These are phyloP conservation scores for Notothenia rossii DNA, from an alignment of 2,113 vertebrate species.

Conservation along the genomic window DNA sequence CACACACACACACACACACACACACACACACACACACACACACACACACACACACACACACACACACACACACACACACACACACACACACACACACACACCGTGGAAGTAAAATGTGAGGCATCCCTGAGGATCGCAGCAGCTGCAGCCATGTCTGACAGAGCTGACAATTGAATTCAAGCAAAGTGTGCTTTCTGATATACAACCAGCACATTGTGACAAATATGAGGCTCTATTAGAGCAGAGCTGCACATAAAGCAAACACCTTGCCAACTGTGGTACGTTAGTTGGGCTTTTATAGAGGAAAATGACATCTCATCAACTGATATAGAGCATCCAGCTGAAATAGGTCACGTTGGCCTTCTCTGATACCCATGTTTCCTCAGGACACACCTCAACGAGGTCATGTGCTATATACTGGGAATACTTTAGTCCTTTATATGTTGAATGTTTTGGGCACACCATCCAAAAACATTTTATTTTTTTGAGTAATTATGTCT, in stretches of 20 bases:
- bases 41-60: not conserved
- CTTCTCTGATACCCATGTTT: slow-evolving; percentile 9
- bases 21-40: not conserved
- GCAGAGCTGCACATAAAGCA: slow-evolving; percentile 22
- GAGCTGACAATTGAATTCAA: slow-evolving; percentile 55
- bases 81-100: slow-evolving; percentile 16
- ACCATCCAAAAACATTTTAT: not conserved
- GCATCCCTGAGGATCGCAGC: slow-evolving; percentile 31
- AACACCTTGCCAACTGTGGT: slow-evolving; percentile 25
- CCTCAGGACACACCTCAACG: slow-evolving; percentile 14
- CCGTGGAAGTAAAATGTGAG: slow-evolving; percentile 35
- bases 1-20: slow-evolving; percentile 6
- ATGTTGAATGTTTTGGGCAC: not conserved
- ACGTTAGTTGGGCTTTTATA: slow-evolving; percentile 25
- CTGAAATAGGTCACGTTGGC: slow-evolving; percentile 39
- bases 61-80: slow-evolving; percentile 7
- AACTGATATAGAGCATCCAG: slow-evolving; percentile 23
- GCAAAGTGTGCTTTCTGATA: slow-evolving; percentile 40
- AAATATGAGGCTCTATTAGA: slow-evolving; percentile 35
- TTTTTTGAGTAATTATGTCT: not conserved
- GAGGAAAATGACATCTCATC: slow-evolving; percentile 18
- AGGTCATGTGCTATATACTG: not conserved
- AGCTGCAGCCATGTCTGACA: slow-evolving; percentile 41
- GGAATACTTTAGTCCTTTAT: not conserved
- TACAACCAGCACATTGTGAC: slow-evolving; percentile 41